phyloP scores from a whole-genome alignment of 2,888 invertebrate species.

The Cosmia pyralina region DNA sequence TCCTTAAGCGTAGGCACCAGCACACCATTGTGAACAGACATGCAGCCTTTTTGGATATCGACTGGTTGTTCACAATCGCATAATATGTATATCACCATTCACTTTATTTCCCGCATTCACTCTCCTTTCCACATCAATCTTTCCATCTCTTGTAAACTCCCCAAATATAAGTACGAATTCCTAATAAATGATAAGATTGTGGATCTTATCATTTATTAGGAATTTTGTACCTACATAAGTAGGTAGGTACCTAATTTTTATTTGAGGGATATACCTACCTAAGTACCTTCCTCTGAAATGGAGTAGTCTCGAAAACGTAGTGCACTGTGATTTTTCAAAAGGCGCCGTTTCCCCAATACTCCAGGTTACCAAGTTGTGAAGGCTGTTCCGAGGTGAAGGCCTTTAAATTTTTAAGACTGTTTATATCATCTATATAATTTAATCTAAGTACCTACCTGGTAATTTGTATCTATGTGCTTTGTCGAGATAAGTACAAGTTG shows the following conservation, averaged over 20 bases:
- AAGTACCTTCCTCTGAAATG: not conserved
- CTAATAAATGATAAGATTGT: too few relatives aligned
- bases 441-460: constrained; percentile 20
- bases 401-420: not conserved
- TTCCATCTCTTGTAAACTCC: not conserved
- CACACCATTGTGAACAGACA: not conserved
- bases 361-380: constrained; percentile 1
- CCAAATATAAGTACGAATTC: not conserved
- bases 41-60: not conserved
- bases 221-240: too few relatives aligned
- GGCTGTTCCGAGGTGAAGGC: constrained; percentile 23
- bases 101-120: not conserved
- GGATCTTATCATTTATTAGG: not conserved
- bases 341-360: too few relatives aligned
- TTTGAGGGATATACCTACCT: not conserved
- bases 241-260: not conserved
- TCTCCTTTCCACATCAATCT: not conserved
- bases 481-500: constrained; percentile 16
- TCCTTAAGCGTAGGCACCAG: too few relatives aligned
- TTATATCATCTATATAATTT: constrained; percentile 1
- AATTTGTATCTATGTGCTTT: constrained; percentile 17
- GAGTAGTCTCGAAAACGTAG: not conserved
- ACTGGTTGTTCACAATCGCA: too few relatives aligned
- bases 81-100: too few relatives aligned
- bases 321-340: not conserved